phyloP scores from a whole-genome alignment of 2,888 invertebrate genomes.

The Callosobruchus maculatus region DNA sequence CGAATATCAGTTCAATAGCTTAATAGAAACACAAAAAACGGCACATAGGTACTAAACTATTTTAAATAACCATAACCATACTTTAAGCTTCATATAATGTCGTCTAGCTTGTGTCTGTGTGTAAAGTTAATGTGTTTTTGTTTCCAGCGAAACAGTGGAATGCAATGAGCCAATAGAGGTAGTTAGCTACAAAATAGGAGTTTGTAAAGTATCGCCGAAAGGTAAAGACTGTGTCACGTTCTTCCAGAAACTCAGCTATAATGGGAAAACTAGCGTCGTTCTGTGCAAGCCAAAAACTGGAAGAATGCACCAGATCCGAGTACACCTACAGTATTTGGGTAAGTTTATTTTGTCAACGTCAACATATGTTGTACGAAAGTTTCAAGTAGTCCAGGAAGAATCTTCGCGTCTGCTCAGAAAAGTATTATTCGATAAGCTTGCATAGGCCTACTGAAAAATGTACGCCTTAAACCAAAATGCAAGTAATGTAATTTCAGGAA shows the following conservation, averaged over 20 bases:
- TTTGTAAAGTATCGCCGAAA: conserved; percentile 88
- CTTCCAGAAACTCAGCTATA: conserved; percentile 86
- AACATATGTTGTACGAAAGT: not conserved
- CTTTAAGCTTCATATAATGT: not conserved
- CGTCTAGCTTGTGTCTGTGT: not conserved
- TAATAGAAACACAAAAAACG: too few species aligned
- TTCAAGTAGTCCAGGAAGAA: too few species aligned
- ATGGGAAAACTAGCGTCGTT: conserved; percentile 88
- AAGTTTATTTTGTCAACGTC: conserved; percentile 27
- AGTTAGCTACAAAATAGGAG: conserved; percentile 92
- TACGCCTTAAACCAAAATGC: too few species aligned
- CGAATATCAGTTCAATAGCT: too few species aligned
- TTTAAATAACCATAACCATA: too few species aligned
- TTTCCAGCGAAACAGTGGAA: conserved; percentile 70
- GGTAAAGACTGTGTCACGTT: conserved; percentile 92
- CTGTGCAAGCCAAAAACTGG: conserved; percentile 94
- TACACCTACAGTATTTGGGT: conserved; percentile 97
- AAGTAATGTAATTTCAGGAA: too few species aligned
- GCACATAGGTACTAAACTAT: too few species aligned
- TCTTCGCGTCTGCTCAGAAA: too few species aligned
- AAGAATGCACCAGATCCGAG: conserved; percentile 97
- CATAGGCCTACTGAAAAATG: too few species aligned
- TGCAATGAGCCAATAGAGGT: conserved; percentile 90
- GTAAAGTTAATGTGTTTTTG: conserved; percentile 12
- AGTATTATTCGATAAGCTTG: too few species aligned